phyloP scores from a whole-genome alignment of 2,797 vertebrate genomes.

The Sandelia bainsii region DNA sequence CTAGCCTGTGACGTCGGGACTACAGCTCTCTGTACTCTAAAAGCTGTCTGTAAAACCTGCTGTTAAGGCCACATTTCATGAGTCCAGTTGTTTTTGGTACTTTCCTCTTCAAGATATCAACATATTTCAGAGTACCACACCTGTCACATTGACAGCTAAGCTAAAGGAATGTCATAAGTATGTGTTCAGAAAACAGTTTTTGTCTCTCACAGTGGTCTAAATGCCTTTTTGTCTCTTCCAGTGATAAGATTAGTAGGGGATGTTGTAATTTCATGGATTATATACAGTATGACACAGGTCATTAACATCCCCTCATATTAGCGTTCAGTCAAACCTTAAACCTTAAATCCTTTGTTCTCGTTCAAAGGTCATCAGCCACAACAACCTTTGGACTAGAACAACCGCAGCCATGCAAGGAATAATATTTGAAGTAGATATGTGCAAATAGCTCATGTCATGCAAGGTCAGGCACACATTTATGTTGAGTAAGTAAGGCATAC shows the following conservation, averaged over 20 bases:
- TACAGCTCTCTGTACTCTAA: neutral
- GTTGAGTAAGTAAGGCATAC: neutral
- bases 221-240: neutral
- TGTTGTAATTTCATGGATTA: neutral
- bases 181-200: neutral
- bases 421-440: conserved; percentile 52
- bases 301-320: neutral
- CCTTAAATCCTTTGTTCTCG: conserved; percentile 3
- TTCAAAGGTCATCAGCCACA: conserved; percentile 13
- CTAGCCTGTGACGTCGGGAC: neutral
- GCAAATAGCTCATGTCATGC: neutral
- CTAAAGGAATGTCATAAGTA: neutral
- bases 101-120: neutral
- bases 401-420: neutral
- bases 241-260: neutral
- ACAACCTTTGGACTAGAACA: conserved; percentile 43
- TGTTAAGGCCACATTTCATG: neutral
- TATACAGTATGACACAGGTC: neutral
- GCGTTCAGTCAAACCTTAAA: conserved; percentile 3
- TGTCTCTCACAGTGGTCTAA: neutral
- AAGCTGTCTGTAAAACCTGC: neutral
- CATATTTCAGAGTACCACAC: no score
- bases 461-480: conserved; percentile 7
- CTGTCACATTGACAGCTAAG: neutral
- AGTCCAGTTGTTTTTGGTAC: neutral